phyloP scores from a whole-genome alignment of 2,888 invertebrate species.

The Cryptocephalus moraei region DNA sequence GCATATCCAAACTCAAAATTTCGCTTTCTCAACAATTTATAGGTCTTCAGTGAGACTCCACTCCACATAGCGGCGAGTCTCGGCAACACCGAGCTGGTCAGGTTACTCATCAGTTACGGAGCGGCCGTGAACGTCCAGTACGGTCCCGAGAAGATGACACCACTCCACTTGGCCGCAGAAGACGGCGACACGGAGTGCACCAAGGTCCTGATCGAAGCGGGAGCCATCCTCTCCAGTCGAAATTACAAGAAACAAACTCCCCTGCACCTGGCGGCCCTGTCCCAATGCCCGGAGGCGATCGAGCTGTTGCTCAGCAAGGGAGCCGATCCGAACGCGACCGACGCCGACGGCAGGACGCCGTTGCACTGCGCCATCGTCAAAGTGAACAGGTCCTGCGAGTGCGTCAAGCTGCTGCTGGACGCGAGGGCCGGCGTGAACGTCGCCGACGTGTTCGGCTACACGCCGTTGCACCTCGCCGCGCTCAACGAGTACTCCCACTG shows the following conservation, averaged over 20 bases:
- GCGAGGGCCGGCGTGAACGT: conserved; percentile 65
- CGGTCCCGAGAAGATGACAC: conserved; percentile 62
- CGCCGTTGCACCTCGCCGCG: conserved; percentile 73
- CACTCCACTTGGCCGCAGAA: conserved; percentile 79
- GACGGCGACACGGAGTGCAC: conserved; percentile 76
- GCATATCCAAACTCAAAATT: no score
- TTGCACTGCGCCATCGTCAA: conserved; percentile 73
- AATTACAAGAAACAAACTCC: conserved; percentile 73
- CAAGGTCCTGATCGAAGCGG: conserved; percentile 57
- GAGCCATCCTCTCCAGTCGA: conserved; percentile 64
- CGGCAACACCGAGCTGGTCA: conserved; percentile 58
- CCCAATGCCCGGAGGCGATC: conserved; percentile 69
- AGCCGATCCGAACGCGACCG: conserved; percentile 43
- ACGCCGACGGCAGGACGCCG: conserved; percentile 67
- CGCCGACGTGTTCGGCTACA: conserved; percentile 73
- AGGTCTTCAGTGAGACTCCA: conserved; percentile 78
- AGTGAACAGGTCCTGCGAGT: conserved; percentile 61
- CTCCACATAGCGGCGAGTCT: conserved; percentile 71
- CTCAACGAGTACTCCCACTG: conserved; percentile 72
- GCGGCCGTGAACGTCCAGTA: conserved; percentile 67
- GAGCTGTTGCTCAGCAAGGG: conserved; percentile 55
- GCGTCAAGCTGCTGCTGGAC: conserved; percentile 53
- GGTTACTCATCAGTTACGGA: conserved; percentile 64
- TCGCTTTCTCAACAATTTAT: conserved; percentile 4
- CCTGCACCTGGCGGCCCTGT: conserved; percentile 71